Evolutionary conservation across 2,888 invertebrate species (phyloP).

Genomic region (Poecilobothrus nobilitatus): DNA sequence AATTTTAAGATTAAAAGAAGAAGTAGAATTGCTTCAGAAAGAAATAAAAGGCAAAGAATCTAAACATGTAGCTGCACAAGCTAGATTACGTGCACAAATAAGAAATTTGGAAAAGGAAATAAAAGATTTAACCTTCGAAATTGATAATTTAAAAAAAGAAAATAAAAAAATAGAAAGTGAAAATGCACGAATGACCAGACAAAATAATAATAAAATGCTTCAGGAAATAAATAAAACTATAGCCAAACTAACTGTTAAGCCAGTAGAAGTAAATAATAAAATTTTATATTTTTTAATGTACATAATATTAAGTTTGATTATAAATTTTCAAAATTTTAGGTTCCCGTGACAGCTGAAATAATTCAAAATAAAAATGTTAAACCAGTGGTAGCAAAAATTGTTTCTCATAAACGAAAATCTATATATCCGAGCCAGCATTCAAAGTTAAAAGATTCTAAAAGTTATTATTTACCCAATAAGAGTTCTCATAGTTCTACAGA

Average conservation of each 20-base stretch:
- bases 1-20: slow-evolving; percentile 54
- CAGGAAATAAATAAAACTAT: slow-evolving; percentile 65
- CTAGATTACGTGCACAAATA: slow-evolving; percentile 64
- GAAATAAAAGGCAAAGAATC: slow-evolving; percentile 65
- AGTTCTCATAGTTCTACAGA: no score
- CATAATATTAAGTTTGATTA: neutral
- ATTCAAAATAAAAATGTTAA: slow-evolving; percentile 25
- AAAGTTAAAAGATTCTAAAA: no score
- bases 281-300: slow-evolving; percentile 12
- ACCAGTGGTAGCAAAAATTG: slow-evolving; percentile 18
- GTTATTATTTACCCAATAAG: no score
- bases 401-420: slow-evolving; percentile 14
- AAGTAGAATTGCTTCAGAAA: slow-evolving; percentile 56
- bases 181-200: slow-evolving; percentile 49
- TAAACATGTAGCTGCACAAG: slow-evolving; percentile 61
- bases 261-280: slow-evolving; percentile 27
- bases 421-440: neutral
- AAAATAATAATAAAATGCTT: slow-evolving; percentile 64
- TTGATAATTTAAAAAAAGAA: slow-evolving; percentile 59
- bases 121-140: slow-evolving; percentile 53
- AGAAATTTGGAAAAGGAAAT: slow-evolving; percentile 65
- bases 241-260: slow-evolving; percentile 42
- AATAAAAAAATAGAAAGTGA: slow-evolving; percentile 55
- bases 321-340: neutral
- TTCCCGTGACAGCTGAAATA: slow-evolving; percentile 10